Percentiles rank a stretch among this genome's conserved stretches.
Conservation (phyloP, 2,797 vertebrate genomes). For the Antrozous pallidus region DNA sequence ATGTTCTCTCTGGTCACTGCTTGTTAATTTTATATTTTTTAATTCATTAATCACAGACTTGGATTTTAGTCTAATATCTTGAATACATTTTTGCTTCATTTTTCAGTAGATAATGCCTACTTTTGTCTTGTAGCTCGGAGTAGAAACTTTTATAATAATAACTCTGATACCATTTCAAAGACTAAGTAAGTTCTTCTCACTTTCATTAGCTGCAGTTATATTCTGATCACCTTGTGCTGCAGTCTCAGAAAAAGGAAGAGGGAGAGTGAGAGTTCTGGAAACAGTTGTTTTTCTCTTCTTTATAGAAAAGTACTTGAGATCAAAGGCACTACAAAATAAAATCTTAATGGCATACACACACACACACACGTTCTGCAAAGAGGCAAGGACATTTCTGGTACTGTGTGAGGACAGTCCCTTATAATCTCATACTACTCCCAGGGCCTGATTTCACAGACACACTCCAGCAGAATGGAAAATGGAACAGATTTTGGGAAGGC, state of each 20-base stretch:
- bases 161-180: neutral
- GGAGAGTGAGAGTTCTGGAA: neutral
- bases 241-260: neutral
- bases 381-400: neutral
- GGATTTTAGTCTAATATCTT: neutral
- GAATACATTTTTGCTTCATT: neutral
- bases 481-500: conserved; percentile 31
- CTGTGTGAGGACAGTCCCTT: neutral
- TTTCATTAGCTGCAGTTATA: conserved; percentile 26
- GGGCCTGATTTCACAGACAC: neutral
- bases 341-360: neutral
- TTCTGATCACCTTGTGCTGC: conserved; percentile 9
- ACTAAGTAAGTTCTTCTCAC: neutral
- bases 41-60: neutral
- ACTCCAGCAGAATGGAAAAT: neutral
- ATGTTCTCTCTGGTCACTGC: neutral
- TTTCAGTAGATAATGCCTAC: neutral
- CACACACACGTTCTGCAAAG: neutral
- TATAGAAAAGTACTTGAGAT: neutral
- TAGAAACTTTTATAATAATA: neutral
- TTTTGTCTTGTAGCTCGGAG: neutral
- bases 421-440: neutral
- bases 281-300: neutral
- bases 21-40: neutral
- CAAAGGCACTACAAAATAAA: conserved; percentile 26